Percentiles rank a stretch among this genome's conserved stretches.
These are phyloP conservation scores for Ormyrus nitidulus DNA, from an alignment of 2,888 invertebrate genomes.

Conservation along the genomic window DNA sequence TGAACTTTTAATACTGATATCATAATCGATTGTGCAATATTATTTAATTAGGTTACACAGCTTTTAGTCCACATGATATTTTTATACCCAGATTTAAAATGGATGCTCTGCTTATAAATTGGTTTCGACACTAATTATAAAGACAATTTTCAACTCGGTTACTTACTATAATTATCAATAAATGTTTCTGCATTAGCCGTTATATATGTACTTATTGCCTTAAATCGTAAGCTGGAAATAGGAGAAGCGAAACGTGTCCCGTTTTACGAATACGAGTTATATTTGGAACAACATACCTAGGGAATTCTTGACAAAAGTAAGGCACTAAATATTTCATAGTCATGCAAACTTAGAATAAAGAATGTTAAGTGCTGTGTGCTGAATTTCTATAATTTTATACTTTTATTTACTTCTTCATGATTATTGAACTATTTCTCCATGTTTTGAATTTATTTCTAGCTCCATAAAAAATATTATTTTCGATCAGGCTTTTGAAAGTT, in stretches of 20 bases:
- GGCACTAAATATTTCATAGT: slow-evolving; percentile 43
- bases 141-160: too few species aligned
- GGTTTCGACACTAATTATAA: too few species aligned
- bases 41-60: too few species aligned
- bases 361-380: slow-evolving; percentile 35
- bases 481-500: too few species aligned
- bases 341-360: slow-evolving; percentile 18
- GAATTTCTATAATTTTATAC: neutral
- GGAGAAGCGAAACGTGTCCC: slow-evolving; percentile 49
- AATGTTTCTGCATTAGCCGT: neutral
- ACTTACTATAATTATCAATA: too few species aligned
- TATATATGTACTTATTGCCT: slow-evolving; percentile 46
- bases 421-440: slow-evolving; percentile 5
- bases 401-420: slow-evolving; percentile 1
- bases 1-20: too few species aligned
- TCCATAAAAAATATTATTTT: too few species aligned
- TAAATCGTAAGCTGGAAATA: slow-evolving; percentile 49
- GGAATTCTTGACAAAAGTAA: slow-evolving; percentile 39
- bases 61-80: too few species aligned
- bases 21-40: too few species aligned
- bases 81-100: too few species aligned
- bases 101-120: too few species aligned
- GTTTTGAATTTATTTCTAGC: too few species aligned
- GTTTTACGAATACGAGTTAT: slow-evolving; percentile 34
- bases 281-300: slow-evolving; percentile 34